Percentiles rank a stretch among this genome's conserved stretches.
These are phyloP conservation scores for Heliconius ismenius DNA, from an alignment of 2,888 invertebrate genomes.

Conservation along the genomic window DNA sequence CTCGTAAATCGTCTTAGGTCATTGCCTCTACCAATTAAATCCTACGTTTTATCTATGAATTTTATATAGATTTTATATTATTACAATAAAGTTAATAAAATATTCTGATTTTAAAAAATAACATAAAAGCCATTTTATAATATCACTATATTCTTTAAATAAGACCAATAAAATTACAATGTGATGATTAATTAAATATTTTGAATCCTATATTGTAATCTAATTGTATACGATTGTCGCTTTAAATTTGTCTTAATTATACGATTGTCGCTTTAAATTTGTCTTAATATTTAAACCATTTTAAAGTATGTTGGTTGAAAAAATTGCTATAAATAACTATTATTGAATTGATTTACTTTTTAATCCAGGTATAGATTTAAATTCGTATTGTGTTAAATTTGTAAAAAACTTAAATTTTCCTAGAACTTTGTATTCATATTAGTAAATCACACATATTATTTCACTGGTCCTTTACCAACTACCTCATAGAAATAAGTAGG, in stretches of 20 bases:
- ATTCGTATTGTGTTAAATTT: no score
- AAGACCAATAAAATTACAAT: not conserved
- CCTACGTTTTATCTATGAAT: not conserved
- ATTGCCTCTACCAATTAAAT: constrained; percentile 13
- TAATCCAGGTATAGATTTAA: no score
- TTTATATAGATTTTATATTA: not conserved
- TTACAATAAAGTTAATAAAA: not conserved
- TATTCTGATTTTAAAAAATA: not conserved
- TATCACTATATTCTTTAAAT: not conserved
- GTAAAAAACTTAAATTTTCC: not conserved
- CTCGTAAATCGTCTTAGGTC: not conserved
- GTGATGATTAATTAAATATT: not conserved
- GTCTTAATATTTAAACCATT: no score
- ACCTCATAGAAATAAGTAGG: constrained; percentile 6
- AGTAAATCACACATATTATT: not conserved
- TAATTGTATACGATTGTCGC: no score
- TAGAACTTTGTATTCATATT: not conserved
- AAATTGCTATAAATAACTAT: no score
- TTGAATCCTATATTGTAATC: not conserved
- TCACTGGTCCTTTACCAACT: not conserved
- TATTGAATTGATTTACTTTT: no score
- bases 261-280: no score
- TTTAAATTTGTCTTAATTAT: no score
- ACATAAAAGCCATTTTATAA: not conserved
- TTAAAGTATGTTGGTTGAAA: no score